Percentiles rank a stretch among this genome's conserved stretches.
phyloP scores from a whole-genome alignment of 2,797 vertebrate species.

The Sparus aurata region DNA sequence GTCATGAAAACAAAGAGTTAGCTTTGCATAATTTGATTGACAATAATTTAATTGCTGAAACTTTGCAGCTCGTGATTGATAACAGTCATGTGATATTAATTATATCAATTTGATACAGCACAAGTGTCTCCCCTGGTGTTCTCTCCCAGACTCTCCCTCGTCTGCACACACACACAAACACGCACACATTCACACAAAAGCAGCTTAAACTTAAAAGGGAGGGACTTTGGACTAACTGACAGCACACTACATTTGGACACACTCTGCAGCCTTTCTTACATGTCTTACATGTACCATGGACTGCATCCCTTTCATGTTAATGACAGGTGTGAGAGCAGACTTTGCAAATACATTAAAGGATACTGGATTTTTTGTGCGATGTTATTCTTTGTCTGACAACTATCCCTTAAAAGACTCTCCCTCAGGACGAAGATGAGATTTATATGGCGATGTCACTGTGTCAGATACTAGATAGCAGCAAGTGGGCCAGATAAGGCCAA shows the following conservation, averaged over 20 bases:
- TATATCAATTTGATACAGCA: not conserved
- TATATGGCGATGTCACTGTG: not conserved
- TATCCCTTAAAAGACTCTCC: not conserved
- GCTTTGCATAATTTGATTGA: conserved; percentile 6
- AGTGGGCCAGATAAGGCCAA: not conserved
- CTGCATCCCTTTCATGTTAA: not conserved
- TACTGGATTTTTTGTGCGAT: not conserved
- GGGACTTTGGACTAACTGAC: not conserved
- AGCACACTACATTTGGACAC: not conserved
- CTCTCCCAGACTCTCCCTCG: not conserved
- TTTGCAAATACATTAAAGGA: not conserved
- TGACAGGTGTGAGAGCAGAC: not conserved
- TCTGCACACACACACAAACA: not conserved
- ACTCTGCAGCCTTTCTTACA: too few species aligned
- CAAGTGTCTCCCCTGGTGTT: not conserved
- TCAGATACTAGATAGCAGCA: not conserved
- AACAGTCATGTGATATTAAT: conserved; percentile 1
- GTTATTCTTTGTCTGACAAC: not conserved
- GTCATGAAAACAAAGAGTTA: too few species aligned
- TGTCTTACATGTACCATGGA: not conserved
- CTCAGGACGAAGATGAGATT: not conserved
- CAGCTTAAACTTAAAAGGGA: not conserved
- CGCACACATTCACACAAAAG: not conserved
- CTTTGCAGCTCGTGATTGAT: not conserved
- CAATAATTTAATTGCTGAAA: not conserved